Evolutionary conservation across 2,113 vertebrate genomes (phyloP), one percentile per base, ranked within the genome.

Genomic region (Laticauda laticaudata): DNA sequence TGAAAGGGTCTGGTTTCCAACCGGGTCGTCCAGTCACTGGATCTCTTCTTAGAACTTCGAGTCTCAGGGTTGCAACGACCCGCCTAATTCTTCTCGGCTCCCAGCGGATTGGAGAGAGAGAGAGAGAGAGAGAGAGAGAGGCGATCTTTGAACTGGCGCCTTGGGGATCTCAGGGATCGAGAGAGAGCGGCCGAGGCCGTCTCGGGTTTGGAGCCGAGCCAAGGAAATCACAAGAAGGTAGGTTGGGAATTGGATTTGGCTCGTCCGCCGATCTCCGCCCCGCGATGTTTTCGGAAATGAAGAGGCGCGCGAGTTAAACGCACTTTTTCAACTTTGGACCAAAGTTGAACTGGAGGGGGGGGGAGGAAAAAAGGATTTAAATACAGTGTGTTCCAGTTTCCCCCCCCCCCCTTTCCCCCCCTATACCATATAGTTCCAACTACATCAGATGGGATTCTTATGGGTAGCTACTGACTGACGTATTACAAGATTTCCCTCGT

Each of bases 261-360:
- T 88, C 39, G 1, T 0, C 18, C 29, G 21, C 2, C 4, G 24
- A 26, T 88, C 86, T 54, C 86, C 48, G 59, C 48, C 86, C 59
- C 48, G n/a, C 59, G 45, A 0, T 1, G 15, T 2, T 26, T 29
- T 1, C 3, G 0, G 9, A 81, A 18, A 0, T 51, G 45, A 5
- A n/a, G 20, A n/a, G 39, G 9, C 8, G 39, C 34, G 5, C 43
- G 20, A 3, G 55, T 34, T 2, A 14, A 12, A 23, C 7, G 55
- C 3, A 8, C 0, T 2, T 53, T 20, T 20, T 7, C 4, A 23
- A 75, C 64, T 91, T 91, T 54, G 34, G 14, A 6, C 20, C 2
- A 8, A n/a, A 21, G 24, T 18, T 15, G 48, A 39, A 39, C 34
- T 24, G 2, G 43, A 2, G 24, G 26, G 1, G 5, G 56, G 4